Evolutionary conservation across 2,113 vertebrate species (phyloP).

Genomic region (Cromileptes altivelis): DNA sequence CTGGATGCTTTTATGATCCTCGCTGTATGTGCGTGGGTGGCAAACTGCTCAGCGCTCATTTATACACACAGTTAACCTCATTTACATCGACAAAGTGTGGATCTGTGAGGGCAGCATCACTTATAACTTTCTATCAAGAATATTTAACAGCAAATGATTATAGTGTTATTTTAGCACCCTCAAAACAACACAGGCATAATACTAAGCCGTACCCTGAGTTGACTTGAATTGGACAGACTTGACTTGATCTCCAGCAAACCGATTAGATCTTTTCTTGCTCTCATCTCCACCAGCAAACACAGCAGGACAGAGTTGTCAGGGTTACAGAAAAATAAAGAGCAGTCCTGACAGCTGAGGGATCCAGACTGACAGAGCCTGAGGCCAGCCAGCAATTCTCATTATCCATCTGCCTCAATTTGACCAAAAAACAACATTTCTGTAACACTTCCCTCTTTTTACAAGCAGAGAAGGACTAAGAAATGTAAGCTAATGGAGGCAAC

Average conservation of each 20-base stretch:
- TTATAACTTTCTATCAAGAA: background rate
- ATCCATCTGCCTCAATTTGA: conserved; percentile 39
- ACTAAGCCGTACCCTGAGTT: background rate
- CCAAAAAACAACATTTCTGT: background rate
- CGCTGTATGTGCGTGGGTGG: background rate
- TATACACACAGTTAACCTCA: background rate
- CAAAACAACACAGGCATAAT: background rate
- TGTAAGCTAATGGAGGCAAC: conserved; percentile 5
- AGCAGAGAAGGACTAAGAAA: background rate
- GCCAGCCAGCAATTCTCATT: conserved; percentile 35
- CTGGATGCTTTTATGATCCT: background rate
- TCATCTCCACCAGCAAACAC: conserved; percentile 27
- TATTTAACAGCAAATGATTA: background rate
- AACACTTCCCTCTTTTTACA: background rate
- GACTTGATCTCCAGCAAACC: conserved; percentile 17
- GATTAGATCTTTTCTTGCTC: conserved; percentile 8
- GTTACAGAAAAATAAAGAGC: background rate
- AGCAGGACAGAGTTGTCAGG: conserved; percentile 21
- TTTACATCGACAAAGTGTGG: background rate
- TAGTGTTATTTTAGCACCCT: background rate
- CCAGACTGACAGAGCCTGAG: conserved; percentile 33
- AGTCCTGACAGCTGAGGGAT: conserved; percentile 28
- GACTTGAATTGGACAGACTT: conserved; percentile 1
- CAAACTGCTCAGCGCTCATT: background rate
- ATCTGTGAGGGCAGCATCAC: background rate